phyloP scores from a whole-genome alignment of 1,140 invertebrate species.

The Philopotamus ludificatus region DNA sequence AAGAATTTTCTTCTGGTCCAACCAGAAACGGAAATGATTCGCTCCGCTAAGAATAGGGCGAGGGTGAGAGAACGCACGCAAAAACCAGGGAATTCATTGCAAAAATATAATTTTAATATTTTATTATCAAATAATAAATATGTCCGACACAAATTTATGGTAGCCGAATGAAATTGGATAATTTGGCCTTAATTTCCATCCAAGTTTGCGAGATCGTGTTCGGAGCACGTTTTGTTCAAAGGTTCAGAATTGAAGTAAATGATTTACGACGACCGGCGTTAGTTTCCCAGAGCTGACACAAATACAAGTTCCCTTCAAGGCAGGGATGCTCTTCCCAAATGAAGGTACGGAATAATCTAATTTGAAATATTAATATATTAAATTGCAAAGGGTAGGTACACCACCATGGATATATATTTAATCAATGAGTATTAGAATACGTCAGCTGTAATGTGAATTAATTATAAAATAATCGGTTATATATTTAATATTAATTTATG shows the following conservation, averaged over 20 bases:
- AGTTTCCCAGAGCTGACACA: conserved; percentile 26
- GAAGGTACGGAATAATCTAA: no score
- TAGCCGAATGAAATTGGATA: conserved; percentile 13
- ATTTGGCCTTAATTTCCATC: conserved; percentile 19
- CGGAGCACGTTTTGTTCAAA: conserved; percentile 26
- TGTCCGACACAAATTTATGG: no score
- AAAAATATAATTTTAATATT: no score
- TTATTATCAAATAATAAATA: no score
- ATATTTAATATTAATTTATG: background rate
- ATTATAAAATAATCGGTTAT: background rate
- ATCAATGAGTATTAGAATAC: no score
- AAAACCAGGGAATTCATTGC: no score
- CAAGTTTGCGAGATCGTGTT: conserved; percentile 3
- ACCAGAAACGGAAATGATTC: conserved; percentile 16
- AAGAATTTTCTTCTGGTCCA: conserved; percentile 21
- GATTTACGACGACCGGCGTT: conserved; percentile 29
- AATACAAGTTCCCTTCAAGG: conserved; percentile 29
- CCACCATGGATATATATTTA: no score
- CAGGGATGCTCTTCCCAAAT: conserved; percentile 6
- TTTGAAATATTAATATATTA: no score
- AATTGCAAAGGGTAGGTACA: no score
- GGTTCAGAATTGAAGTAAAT: conserved; percentile 35
- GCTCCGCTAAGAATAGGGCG: conserved; percentile 30
- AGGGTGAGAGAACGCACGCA: background rate
- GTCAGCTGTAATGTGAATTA: no score